phyloP scores from a whole-genome alignment of 1,140 invertebrate genomes.

The Vanessa tameamea region DNA sequence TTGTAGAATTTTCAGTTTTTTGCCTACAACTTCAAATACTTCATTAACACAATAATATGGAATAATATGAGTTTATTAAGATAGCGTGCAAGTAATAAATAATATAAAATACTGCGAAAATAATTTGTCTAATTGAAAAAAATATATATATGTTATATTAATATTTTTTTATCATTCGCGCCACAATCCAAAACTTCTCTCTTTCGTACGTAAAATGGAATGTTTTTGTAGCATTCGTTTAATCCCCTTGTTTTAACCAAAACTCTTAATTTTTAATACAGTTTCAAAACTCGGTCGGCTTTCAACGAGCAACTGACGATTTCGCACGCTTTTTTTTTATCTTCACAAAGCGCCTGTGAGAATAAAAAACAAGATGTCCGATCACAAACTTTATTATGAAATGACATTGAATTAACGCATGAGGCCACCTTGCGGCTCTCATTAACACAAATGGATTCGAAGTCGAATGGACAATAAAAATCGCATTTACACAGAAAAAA shows the following conservation, averaged over 20 bases:
- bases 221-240: not conserved
- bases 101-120: too few relatives aligned
- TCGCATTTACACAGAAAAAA: conserved; percentile 76
- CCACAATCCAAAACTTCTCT: not conserved
- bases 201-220: not conserved
- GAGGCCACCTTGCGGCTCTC: conserved; percentile 71
- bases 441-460: conserved; percentile 75
- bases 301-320: conserved; percentile 39
- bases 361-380: conserved; percentile 42
- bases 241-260: not conserved
- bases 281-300: not conserved
- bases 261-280: not conserved
- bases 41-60: too few relatives aligned
- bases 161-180: not conserved
- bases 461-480: conserved; percentile 73
- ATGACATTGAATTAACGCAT: conserved; percentile 72
- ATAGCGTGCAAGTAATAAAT: too few relatives aligned
- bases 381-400: conserved; percentile 54
- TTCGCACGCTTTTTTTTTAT: conserved; percentile 48
- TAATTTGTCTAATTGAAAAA: too few relatives aligned
- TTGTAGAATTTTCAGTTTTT: not conserved
- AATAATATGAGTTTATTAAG: too few relatives aligned
- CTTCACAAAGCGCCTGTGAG: not conserved
- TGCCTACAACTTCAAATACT: too few relatives aligned
- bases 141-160: too few relatives aligned